Base-by-base conservation (phyloP, 2,888 invertebrate genomes). In the Eupithecia subumbrata region DNA sequence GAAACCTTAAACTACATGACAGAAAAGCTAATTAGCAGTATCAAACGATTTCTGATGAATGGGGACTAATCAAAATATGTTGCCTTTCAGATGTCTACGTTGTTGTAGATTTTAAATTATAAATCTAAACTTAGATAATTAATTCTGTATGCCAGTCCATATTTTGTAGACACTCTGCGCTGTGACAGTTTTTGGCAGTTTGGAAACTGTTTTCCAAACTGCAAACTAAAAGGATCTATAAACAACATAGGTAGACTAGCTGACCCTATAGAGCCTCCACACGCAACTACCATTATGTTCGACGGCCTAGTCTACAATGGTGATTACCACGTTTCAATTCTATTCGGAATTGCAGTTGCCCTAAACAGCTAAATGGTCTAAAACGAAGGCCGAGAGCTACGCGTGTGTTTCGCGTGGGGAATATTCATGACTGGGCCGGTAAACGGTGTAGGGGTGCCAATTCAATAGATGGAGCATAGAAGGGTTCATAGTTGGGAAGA, bases 261-360 rank as follows among this genome's bases (percentile, higher is more conserved):
- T 22, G 12, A 18, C 48, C n/a, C 66, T 67, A n/a, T 67, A 64
- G 66, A 34, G 66, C 66, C 60, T 67, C 34, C n/a, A 67, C 66
- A 67, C 66, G 66, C 40, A 67, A 67, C 43, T 16, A 22, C 43
- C 52, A 63, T 68, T 56, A 43, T 45, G 63, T 34, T 22, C 69
- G 45, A 72, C 69, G 63, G 73, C 30, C 68, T 56, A 68, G 43
- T 89, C 87, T 88, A 91, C 91, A 90, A 91, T 91, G 88, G 91
- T 88, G 90, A 92, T 92, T 93, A 92, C 90, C 88, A 86, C 89
- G 90, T 91, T 93, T 91, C 91, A 91, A 90, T 91, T 89, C 90
- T 88, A 85, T 78, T 82, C 64, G 81, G 84, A 86, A 88, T 85
- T 87, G 88, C 86, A 81, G 85, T 86, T 85, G 88, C 85, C 88